Base-by-base conservation (phyloP, 2,888 invertebrate species). In the Tribolium freemani region DNA sequence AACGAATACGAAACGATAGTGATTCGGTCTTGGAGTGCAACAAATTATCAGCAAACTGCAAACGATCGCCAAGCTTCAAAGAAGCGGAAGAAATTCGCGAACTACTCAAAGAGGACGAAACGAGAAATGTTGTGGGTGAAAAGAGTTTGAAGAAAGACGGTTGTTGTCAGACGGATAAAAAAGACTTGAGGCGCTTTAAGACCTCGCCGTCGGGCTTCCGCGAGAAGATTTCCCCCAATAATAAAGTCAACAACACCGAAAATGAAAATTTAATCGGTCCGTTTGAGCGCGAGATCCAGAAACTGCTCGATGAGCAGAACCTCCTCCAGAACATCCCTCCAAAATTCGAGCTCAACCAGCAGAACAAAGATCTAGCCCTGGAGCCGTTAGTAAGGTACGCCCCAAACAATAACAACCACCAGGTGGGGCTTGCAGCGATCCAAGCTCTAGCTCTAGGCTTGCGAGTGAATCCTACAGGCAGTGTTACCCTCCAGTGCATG, bases 221-320 rank as follows among this genome's bases (percentile, higher is more conserved):
- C 69, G 82, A 83, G 51, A 82, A 83, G 69, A 85, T 89, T 45
- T 85, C 86, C 10, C 84, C 85, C 8, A 84, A 84, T 71, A 87
- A 85, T 53, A 90, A 90, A 83, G 81, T 90, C 73, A 90, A 89
- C 80, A 84, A 90, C 76, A 88, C 89, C 75, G 88, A 88, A 53
- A 82, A 83, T 66, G 89, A 90, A 75, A 83, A 84, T 69, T 73
- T 81, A n/a, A 91, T 91, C 9, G 85, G 84, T 64, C 93, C 94
- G 16, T 94, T 94, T 83, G 94, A 94, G 87, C 89, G 93, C 81
- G 94, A 94, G 85, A 92, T 94, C 78, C 93, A 94, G 85, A 91
- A 93, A 85, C 89, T 94, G 79, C 88, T 94, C 76, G 93, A 93
- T 80, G 93, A 93, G 82, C 92, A 92, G 84, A 91, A 90, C 85